Percentiles rank a stretch among this genome's conserved stretches.
These are phyloP conservation scores for Steinernema hermaphroditum DNA, from an alignment of 2,888 invertebrate species.

Conservation along the genomic window DNA sequence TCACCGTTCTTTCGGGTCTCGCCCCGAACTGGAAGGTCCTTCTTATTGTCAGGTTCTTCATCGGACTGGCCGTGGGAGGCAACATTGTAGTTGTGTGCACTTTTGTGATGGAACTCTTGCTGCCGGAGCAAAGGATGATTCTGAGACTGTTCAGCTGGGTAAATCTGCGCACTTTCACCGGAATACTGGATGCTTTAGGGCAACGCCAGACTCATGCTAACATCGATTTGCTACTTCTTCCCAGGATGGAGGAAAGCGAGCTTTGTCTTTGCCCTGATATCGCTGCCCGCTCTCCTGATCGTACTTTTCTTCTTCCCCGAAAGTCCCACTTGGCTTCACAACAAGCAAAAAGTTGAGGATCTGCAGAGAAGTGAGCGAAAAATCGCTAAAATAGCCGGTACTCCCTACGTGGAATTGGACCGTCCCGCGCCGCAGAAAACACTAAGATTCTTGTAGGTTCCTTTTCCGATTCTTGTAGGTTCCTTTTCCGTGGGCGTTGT, in stretches of 20 bases:
- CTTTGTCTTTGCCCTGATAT: constrained; percentile 54
- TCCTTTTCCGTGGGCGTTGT: not conserved
- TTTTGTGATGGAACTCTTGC: constrained; percentile 65
- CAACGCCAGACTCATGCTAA: constrained; percentile 57
- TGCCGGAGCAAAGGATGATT: constrained; percentile 65
- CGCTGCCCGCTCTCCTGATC: constrained; percentile 59
- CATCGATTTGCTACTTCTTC: constrained; percentile 56
- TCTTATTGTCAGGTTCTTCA: constrained; percentile 47
- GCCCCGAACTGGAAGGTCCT: constrained; percentile 43
- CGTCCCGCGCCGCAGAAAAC: constrained; percentile 53
- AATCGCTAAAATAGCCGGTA: constrained; percentile 59
- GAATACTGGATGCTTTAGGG: constrained; percentile 37
- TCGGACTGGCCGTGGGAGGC: constrained; percentile 57
- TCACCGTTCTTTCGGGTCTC: constrained; percentile 36
- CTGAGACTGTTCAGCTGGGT: constrained; percentile 66
- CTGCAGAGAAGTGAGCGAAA: constrained; percentile 59
- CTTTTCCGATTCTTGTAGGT: not conserved
- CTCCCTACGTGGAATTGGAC: constrained; percentile 51
- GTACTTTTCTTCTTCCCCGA: constrained; percentile 64
- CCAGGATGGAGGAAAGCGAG: constrained; percentile 60
- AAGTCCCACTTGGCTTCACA: constrained; percentile 65
- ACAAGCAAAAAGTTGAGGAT: constrained; percentile 54
- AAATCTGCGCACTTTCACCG: not conserved
- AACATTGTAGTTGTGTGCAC: constrained; percentile 63
- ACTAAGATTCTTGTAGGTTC: constrained; percentile 40